phyloP scores from a whole-genome alignment of 92 coral and sea anemone genomes.

The Palythoa grandiflora region DNA sequence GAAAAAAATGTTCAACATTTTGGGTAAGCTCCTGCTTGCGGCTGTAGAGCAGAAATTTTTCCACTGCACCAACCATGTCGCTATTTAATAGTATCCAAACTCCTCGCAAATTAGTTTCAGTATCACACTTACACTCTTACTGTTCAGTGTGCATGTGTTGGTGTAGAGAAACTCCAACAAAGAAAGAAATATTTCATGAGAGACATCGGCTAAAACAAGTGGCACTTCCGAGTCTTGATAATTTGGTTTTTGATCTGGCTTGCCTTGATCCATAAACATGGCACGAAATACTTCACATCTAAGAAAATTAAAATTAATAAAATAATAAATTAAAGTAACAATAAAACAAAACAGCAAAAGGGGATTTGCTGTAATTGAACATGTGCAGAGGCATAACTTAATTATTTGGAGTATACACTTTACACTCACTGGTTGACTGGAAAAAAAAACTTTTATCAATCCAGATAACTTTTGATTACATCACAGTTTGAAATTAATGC shows the following conservation, averaged over 20 bases:
- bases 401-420: too few species aligned
- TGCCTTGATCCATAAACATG: conserved; percentile 83
- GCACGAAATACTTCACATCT: conserved; percentile 95
- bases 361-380: not conserved
- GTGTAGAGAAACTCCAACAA: conserved; percentile 96
- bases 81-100: not conserved
- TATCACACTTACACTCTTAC: conserved; percentile 78
- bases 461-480: too few species aligned
- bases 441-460: too few species aligned
- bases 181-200: conserved; percentile 87
- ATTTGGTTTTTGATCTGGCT: conserved; percentile 65
- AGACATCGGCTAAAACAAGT: conserved; percentile 86
- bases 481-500: too few species aligned
- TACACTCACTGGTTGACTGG: too few species aligned
- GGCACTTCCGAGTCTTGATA: conserved; percentile 86
- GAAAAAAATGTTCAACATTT: too few species aligned
- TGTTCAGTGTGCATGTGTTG: conserved; percentile 90
- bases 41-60: not conserved
- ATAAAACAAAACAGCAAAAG: not conserved
- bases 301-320: not conserved
- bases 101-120: not conserved
- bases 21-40: not conserved
- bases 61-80: too few species aligned
- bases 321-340: not conserved
- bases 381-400: too few species aligned